Evolutionary conservation across 2,888 invertebrate species (phyloP).

Genomic region (Loripinus fragilis): DNA sequence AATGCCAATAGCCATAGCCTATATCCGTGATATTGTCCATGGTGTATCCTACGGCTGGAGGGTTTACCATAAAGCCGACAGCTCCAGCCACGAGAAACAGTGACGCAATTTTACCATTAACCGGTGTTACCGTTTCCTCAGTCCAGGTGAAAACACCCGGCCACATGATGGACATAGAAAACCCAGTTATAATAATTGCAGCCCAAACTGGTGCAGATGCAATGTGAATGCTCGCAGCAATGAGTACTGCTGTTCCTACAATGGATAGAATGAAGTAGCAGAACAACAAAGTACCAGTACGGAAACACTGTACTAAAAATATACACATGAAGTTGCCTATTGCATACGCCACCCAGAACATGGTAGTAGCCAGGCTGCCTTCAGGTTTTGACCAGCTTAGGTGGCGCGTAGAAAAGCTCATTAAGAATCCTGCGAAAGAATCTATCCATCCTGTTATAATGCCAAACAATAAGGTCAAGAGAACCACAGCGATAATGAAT

Average conservation of each 20-base stretch:
- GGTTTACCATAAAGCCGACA: constrained; percentile 55
- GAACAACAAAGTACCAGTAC: constrained; percentile 43
- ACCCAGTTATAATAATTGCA: constrained; percentile 41
- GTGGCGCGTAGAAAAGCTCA: constrained; percentile 35
- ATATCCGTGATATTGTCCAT: constrained; percentile 49
- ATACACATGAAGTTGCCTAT: constrained; percentile 42
- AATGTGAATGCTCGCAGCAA: constrained; percentile 34
- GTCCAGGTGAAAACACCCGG: constrained; percentile 62
- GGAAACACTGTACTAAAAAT: constrained; percentile 41
- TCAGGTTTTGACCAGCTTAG: constrained; percentile 32
- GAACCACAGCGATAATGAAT: not conserved
- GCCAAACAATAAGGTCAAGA: constrained; percentile 13
- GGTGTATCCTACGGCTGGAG: constrained; percentile 53
- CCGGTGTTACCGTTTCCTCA: constrained; percentile 52
- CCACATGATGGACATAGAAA: constrained; percentile 53
- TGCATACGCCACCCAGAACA: constrained; percentile 41
- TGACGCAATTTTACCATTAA: constrained; percentile 56
- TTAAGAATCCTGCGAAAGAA: constrained; percentile 41
- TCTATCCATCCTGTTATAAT: constrained; percentile 38
- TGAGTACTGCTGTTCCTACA: constrained; percentile 27
- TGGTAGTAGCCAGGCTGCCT: constrained; percentile 22
- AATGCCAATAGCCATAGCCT: not conserved
- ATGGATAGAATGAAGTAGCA: constrained; percentile 21
- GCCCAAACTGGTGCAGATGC: constrained; percentile 50
- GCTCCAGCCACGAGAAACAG: constrained; percentile 51